Conservation (phyloP, 2,888 invertebrate genomes). For the Melieria omissa region DNA sequence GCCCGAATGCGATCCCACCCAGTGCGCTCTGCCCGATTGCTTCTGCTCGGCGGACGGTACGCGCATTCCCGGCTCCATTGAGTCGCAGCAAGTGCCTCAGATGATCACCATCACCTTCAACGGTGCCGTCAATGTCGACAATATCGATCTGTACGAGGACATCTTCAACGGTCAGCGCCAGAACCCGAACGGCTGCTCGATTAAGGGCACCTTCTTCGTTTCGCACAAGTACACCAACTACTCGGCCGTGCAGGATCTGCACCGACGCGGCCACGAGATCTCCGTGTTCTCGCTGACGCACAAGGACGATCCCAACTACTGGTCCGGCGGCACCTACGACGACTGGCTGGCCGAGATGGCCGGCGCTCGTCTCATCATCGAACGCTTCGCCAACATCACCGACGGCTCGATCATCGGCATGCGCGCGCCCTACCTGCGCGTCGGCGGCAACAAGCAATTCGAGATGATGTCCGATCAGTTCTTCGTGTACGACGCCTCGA, state of each 20-base stretch:
- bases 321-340: slow-evolving; percentile 87
- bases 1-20: slow-evolving; percentile 89
- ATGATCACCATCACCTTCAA: slow-evolving; percentile 95
- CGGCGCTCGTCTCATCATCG: slow-evolving; percentile 85
- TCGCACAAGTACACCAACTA: slow-evolving; percentile 94
- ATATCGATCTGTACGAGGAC: slow-evolving; percentile 91
- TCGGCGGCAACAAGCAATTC: slow-evolving; percentile 94
- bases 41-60: slow-evolving; percentile 94
- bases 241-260: slow-evolving; percentile 88
- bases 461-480: slow-evolving; percentile 97
- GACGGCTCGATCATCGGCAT: slow-evolving; percentile 91
- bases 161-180: slow-evolving; percentile 85
- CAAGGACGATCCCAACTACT: slow-evolving; percentile 91
- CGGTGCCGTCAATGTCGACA: slow-evolving; percentile 92
- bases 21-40: slow-evolving; percentile 89
- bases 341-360: slow-evolving; percentile 97
- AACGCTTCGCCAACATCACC: slow-evolving; percentile 90
- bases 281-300: slow-evolving; percentile 92
- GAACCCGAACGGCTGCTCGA: slow-evolving; percentile 90
- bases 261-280: slow-evolving; percentile 91
- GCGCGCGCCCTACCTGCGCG: slow-evolving; percentile 88
- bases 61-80: slow-evolving; percentile 85
- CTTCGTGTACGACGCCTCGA: slow-evolving; percentile 94
- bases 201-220: slow-evolving; percentile 90
- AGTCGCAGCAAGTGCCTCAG: slow-evolving; percentile 87